Evolutionary conservation across 2,797 vertebrate species (phyloP).

Genomic region (Erethizon dorsatum): DNA sequence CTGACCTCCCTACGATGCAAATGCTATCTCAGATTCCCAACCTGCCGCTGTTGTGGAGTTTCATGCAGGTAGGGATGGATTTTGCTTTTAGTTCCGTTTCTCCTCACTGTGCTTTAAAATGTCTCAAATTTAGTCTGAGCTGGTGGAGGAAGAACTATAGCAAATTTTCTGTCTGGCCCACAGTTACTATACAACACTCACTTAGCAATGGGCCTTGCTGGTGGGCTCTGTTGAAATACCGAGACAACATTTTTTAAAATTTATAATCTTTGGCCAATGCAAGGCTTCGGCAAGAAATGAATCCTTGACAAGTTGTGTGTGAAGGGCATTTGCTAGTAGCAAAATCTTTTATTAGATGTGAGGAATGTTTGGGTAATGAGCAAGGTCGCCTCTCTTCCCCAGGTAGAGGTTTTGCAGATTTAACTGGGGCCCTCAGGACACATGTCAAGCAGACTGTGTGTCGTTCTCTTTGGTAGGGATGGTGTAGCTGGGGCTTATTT

Average conservation of each 20-base stretch:
- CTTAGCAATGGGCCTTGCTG: background rate
- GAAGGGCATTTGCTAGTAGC: background rate
- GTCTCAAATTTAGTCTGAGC: background rate
- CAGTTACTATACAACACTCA: accelerated
- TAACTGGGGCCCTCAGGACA: background rate
- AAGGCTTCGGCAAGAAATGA: background rate
- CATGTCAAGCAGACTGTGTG: background rate
- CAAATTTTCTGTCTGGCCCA: accelerated
- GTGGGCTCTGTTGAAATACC: background rate
- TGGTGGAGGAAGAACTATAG: background rate
- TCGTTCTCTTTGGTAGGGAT: background rate
- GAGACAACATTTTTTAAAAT: background rate
- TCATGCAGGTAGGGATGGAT: background rate
- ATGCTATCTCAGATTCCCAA: background rate
- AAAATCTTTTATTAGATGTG: background rate
- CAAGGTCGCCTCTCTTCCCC: accelerated
- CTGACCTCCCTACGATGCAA: background rate
- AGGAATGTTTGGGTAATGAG: background rate
- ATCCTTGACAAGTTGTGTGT: background rate
- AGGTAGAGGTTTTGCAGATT: background rate
- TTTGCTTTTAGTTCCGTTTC: background rate
- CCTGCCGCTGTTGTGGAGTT: background rate
- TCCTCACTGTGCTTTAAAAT: background rate
- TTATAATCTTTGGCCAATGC: background rate
- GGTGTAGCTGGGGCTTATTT: background rate